phyloP scores from a whole-genome alignment of 2,113 vertebrate species.

The Sminthopsis crassicaudata region DNA sequence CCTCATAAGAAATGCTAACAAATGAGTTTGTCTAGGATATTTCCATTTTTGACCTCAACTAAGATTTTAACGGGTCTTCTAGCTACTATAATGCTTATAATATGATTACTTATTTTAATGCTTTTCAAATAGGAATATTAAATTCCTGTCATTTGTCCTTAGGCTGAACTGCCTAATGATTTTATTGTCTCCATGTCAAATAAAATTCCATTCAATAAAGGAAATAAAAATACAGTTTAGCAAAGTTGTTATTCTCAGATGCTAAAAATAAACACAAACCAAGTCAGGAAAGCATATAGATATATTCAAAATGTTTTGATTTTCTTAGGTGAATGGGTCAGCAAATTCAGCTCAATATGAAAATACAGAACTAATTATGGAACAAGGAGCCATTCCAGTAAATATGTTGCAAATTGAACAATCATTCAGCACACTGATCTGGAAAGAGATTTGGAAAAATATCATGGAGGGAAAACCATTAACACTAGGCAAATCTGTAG shows the following conservation, averaged over 20 bases:
- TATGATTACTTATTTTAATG: neutral
- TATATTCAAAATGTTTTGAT: neutral
- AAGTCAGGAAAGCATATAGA: neutral
- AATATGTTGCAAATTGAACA: slow-evolving; percentile 1
- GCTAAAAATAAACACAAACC: neutral
- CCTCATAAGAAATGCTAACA: neutral
- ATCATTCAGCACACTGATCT: neutral
- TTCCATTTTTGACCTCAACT: neutral
- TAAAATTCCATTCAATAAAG: neutral
- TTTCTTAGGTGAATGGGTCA: neutral
- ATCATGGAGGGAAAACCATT: neutral
- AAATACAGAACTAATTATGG: neutral
- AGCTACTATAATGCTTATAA: neutral
- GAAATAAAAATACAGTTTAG: neutral
- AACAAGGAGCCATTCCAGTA: neutral
- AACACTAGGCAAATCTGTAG: neutral
- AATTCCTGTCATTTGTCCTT: neutral
- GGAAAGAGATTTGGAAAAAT: neutral
- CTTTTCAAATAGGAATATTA: neutral
- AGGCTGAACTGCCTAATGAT: neutral
- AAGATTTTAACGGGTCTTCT: neutral
- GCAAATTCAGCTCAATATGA: neutral
- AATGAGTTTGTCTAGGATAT: neutral
- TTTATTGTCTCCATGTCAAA: neutral
- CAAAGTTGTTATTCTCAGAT: neutral